A percentile compares a stretch with the other conserved stretches of the same genome.
Conservation (phyloP, 30 jellyfish, hydroid and myxozoan genomes). For the Sanderia malayensis region DNA sequence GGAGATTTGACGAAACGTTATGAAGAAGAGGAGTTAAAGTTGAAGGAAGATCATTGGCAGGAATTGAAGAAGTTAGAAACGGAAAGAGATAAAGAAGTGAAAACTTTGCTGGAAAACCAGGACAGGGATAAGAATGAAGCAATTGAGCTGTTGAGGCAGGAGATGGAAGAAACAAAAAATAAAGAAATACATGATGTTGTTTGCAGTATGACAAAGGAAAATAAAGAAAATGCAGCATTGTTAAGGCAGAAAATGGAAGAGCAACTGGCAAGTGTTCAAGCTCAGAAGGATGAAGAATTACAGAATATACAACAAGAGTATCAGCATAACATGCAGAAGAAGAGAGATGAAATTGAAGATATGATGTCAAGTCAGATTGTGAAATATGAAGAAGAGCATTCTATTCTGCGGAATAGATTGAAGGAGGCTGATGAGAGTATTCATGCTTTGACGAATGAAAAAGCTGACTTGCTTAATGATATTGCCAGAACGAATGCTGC, state of each 20-base stretch:
- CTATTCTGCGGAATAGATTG: conserved; percentile 42
- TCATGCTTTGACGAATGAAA: conserved; percentile 32
- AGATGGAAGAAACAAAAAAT: conserved; percentile 60
- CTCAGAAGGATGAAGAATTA: conserved; percentile 57
- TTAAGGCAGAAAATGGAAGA: conserved; percentile 37
- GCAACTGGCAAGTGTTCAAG: conserved; percentile 49
- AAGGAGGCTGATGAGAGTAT: conserved; percentile 47
- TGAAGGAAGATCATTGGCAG: conserved; percentile 45
- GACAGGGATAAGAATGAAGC: conserved; percentile 45
- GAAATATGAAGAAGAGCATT: conserved; percentile 54
- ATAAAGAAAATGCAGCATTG: conserved; percentile 37
- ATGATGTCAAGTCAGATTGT: conserved; percentile 46
- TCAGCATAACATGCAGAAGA: conserved; percentile 12
- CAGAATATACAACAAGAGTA: conserved; percentile 47
- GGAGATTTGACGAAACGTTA: not conserved
- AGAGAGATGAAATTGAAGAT: conserved; percentile 50
- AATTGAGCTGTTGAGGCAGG: conserved; percentile 24
- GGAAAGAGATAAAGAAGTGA: conserved; percentile 46
- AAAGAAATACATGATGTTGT: conserved; percentile 57
- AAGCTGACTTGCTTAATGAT: conserved; percentile 27
- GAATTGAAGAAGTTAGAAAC: conserved; percentile 33
- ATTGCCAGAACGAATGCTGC: conserved; percentile 8
- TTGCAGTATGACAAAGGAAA: conserved; percentile 57
- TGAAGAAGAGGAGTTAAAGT: conserved; percentile 43
- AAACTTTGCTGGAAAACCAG: conserved; percentile 13